Evolutionary conservation across 2,888 invertebrate genomes (phyloP), one percentile per base, ranked within the genome.

Genomic region (Steinernema scapterisci): DNA sequence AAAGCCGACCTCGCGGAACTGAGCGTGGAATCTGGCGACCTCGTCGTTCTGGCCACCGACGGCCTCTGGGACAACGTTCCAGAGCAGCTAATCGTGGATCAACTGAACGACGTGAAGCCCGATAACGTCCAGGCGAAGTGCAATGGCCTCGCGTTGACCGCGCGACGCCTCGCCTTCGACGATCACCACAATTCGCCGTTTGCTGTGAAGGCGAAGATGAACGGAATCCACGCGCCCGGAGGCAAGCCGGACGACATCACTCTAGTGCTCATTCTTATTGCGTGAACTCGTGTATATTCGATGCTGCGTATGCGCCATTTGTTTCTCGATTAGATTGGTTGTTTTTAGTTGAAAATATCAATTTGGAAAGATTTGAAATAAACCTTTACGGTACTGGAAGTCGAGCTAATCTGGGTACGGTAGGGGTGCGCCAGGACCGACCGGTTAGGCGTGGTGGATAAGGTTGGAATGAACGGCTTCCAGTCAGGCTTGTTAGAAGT

Each of bases 211-310:
- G 97, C 97, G 78, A 91, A 93, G 82, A 92, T 94, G 87, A 94
- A 95, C 89, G 96, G 97, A 86, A 74, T 78, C 52, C 71, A 63
- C 51, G 80, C 92, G 91, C 72, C 91, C 93, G 96, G 97, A 88
- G 97, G 97, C 76, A 97, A 97, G 90, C 97, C 97, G 78, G 97
- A 97, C 89, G 97, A 97, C 91, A 96, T 97, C 89, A 97, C 97
- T 88, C 95, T 97, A 89, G 92, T 97, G 88, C 91, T 97, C 85
- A 95, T 96, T 84, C 94, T 95, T 84, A 95, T 97, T 44, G 81
- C 79, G 21, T 82, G 78, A 78, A 63, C 70, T 7, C 43, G 16
- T 71, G 23, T 19, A 56, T 0, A 6, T 31, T 31, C 31, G 51
- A 7, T 48, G 13, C 21, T 54, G 25, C 45, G 7, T 44, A 54